phyloP scores from a whole-genome alignment of 2,888 invertebrate genomes.

The Lochmaea crataegi region DNA sequence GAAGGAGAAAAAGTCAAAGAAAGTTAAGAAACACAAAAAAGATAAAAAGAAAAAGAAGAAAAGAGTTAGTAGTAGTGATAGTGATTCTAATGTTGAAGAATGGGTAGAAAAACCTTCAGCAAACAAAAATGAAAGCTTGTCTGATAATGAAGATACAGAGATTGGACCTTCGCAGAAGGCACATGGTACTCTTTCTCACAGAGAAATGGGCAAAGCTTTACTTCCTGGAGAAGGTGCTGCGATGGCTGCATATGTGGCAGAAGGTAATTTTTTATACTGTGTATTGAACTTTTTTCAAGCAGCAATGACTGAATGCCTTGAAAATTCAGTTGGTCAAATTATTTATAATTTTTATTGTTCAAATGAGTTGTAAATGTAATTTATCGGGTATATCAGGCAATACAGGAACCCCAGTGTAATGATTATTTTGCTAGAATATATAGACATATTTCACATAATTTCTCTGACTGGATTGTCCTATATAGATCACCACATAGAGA shows the following conservation, averaged over 20 bases:
- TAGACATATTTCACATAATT: neutral
- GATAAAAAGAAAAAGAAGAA: conserved; percentile 68
- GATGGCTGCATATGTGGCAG: conserved; percentile 99
- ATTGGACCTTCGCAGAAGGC: conserved; percentile 75
- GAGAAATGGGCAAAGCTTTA: conserved; percentile 92
- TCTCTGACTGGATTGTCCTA: neutral
- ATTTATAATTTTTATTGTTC: neutral
- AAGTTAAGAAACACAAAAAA: conserved; percentile 69
- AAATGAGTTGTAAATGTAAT: no score
- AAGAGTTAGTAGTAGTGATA: conserved; percentile 62
- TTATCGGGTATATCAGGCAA: no score
- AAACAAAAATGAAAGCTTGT: conserved; percentile 41
- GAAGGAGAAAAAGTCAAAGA: conserved; percentile 68
- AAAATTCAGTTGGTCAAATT: neutral
- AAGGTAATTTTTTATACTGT: conserved; percentile 70
- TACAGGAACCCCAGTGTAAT: no score
- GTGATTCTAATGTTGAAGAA: conserved; percentile 67
- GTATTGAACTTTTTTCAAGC: neutral
- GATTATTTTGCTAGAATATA: no score
- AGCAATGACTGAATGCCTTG: neutral
- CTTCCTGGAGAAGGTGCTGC: conserved; percentile 98
- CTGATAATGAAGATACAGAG: conserved; percentile 65
- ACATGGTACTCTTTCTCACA: conserved; percentile 77
- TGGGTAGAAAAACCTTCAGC: conserved; percentile 74
- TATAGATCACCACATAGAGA: no score